Conservation (phyloP, 2,888 invertebrate genomes). For the Dasypogon diadema region DNA sequence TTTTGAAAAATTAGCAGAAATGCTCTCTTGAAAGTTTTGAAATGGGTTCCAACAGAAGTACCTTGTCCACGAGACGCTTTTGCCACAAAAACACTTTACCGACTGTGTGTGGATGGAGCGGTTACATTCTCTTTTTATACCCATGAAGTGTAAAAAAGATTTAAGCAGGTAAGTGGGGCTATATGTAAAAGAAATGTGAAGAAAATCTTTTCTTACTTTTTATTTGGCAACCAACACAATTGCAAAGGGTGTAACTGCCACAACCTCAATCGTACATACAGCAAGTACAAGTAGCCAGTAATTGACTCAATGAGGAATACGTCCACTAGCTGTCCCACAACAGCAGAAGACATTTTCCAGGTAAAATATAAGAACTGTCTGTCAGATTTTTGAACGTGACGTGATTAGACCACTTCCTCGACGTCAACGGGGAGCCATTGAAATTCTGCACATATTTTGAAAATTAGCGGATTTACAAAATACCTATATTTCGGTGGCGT, state of each 20-base stretch:
- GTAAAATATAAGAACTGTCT: not conserved
- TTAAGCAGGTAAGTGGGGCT: conserved; percentile 57
- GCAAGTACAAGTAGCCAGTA: conserved; percentile 7
- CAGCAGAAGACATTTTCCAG: conserved; percentile 3
- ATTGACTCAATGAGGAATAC: conserved; percentile 31
- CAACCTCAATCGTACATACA: not conserved
- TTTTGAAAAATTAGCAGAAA: conserved; percentile 53
- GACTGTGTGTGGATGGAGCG: conserved; percentile 69
- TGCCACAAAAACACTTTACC: conserved; percentile 65
- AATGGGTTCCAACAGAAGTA: conserved; percentile 1
- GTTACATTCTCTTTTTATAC: conserved; percentile 70
- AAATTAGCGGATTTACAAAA: not conserved
- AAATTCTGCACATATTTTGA: not conserved
- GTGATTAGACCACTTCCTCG: conserved; percentile 23
- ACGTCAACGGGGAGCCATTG: not conserved
- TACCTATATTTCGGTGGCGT: conserved; percentile 17
- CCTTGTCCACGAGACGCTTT: conserved; percentile 42
- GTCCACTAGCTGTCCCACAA: conserved; percentile 1
- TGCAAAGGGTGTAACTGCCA: not conserved
- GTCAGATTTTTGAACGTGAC: conserved; percentile 8
- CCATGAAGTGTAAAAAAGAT: conserved; percentile 61
- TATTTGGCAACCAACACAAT: conserved; percentile 23
- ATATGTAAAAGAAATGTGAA: conserved; percentile 48
- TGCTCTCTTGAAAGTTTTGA: conserved; percentile 10
- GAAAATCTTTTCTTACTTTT: conserved; percentile 46